Evolutionary conservation across 2,888 invertebrate species (phyloP), one percentile per base, ranked within the genome.

Genomic region (Conchocele bisecta): DNA sequence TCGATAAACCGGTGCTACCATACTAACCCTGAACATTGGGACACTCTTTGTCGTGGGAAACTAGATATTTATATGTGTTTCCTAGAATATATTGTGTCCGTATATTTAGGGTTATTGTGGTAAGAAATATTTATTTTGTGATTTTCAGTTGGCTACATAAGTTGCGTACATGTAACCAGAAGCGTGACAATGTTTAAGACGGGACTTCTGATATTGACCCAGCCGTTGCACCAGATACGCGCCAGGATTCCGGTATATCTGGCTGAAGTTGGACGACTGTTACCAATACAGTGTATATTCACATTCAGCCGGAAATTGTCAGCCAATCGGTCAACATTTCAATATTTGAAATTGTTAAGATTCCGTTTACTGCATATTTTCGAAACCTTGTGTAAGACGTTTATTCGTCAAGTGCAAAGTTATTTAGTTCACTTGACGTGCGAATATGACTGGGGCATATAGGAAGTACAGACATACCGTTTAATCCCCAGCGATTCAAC

Each of bases 121-220:
- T n/a, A n/a, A n/a, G n/a, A n/a, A n/a, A n/a, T n/a, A n/a, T n/a
- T n/a, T n/a, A n/a, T n/a, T n/a, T n/a, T n/a, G n/a, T n/a, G n/a
- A n/a, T n/a, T n/a, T n/a, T n/a, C n/a, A n/a, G n/a, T n/a, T n/a
- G n/a, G n/a, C n/a, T n/a, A n/a, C n/a, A n/a, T n/a, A n/a, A n/a
- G n/a, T n/a, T n/a, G n/a, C n/a, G n/a, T n/a, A n/a, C n/a, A n/a
- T n/a, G n/a, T n/a, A n/a, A n/a, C n/a, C n/a, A n/a, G n/a, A n/a
- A n/a, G n/a, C n/a, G n/a, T n/a, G n/a, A 78, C 6, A 28, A 87
- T 87, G 87, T 79, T 81, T 39, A 65, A 73, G 7, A 77, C 82
- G 17, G 87, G 83, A 1, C 70, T 88, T 6, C 57, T 88, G 11
- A 83, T 87, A 33, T 50, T 88, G 22, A 86, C 87, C 1, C 80